phyloP scores from a whole-genome alignment of 2,113 vertebrate species.

The Grus americana region DNA sequence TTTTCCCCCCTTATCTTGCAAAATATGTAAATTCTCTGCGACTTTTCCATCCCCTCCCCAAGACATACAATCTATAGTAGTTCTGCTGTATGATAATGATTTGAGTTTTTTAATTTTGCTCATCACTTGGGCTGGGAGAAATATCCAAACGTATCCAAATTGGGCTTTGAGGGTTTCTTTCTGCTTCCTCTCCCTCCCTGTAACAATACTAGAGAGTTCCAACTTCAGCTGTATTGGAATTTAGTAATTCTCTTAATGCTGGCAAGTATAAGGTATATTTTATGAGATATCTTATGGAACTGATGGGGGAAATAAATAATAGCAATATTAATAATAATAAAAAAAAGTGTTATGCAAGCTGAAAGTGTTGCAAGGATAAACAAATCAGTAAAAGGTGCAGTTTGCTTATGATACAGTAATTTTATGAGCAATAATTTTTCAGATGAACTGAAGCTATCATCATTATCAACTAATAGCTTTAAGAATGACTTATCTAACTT shows the following conservation, averaged over 20 bases:
- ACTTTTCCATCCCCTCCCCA: neutral
- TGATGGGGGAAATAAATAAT: conserved; percentile 29
- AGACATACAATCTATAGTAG: neutral
- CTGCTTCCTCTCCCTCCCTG: neutral
- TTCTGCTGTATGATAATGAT: neutral
- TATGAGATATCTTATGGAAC: conserved; percentile 18
- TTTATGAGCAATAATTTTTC: conserved; percentile 60
- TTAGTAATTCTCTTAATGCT: conserved; percentile 25
- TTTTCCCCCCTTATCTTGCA: neutral
- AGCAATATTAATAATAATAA: conserved; percentile 18
- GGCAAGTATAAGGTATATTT: conserved; percentile 1
- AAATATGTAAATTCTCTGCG: neutral
- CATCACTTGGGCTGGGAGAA: neutral
- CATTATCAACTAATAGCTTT: conserved; percentile 62
- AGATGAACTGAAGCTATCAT: conserved; percentile 55
- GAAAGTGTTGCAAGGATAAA: conserved; percentile 25
- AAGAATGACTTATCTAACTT: conserved; percentile 60
- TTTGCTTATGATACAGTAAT: conserved; percentile 59
- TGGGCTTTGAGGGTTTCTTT: neutral
- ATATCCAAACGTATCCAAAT: neutral
- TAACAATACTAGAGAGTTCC: neutral
- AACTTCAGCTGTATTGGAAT: neutral
- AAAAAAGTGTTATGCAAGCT: conserved; percentile 3
- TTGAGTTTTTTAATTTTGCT: neutral
- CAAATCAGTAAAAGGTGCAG: conserved; percentile 41